phyloP scores from a whole-genome alignment of 1,140 invertebrate genomes.

The Neomicropteryx cornuta region DNA sequence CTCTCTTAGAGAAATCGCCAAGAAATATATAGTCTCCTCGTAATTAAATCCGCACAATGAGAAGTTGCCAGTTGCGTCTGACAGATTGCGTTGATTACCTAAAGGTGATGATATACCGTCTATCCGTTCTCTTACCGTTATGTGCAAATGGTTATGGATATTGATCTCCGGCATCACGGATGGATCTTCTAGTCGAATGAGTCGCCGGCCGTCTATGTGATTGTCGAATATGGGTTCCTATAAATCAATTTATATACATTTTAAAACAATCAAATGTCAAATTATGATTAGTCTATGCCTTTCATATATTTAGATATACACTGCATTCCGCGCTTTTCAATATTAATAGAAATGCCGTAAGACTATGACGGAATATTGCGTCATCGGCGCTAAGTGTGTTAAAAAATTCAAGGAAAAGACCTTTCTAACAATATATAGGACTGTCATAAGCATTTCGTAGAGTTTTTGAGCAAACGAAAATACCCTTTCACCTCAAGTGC shows the following conservation, averaged over 20 bases:
- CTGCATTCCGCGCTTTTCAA: too few species aligned
- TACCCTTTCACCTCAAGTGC: too few species aligned
- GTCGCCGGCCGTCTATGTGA: conserved; percentile 21
- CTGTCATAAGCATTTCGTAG: too few species aligned
- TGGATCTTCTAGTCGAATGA: conserved; percentile 23
- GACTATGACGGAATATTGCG: too few species aligned
- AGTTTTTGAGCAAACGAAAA: too few species aligned
- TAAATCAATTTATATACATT: conserved; percentile 8
- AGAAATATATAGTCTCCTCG: background rate
- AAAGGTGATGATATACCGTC: conserved; percentile 6
- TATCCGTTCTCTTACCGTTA: conserved; percentile 13
- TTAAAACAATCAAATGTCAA: too few species aligned
- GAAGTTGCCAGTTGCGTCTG: background rate
- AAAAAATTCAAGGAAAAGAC: too few species aligned
- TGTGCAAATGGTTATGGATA: conserved; percentile 22
- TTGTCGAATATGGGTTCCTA: conserved; percentile 24
- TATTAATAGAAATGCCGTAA: too few species aligned
- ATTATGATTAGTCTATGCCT: too few species aligned
- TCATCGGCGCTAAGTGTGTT: too few species aligned
- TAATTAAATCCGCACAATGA: background rate
- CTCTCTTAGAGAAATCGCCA: background rate
- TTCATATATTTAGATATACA: too few species aligned
- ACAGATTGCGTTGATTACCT: background rate
- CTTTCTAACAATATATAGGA: too few species aligned
- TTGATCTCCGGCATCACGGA: conserved; percentile 20